Evolutionary conservation across 2,113 vertebrate genomes (phyloP).

Genomic region (Mungos mungo): DNA sequence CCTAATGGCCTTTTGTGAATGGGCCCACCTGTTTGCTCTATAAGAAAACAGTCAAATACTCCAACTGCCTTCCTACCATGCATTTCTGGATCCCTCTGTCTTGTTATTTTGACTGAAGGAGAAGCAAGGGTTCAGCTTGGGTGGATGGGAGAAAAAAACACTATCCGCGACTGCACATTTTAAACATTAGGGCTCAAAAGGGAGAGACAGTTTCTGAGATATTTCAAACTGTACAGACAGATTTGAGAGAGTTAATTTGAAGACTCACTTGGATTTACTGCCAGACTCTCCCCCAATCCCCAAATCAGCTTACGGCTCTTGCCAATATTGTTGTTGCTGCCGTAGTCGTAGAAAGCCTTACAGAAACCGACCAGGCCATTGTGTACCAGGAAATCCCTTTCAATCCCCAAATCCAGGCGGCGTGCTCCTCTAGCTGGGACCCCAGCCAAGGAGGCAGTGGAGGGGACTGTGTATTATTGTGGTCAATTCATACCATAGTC

Average conservation of each 20-base stretch:
- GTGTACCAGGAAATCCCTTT: conserved; percentile 71
- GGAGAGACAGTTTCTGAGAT: background rate
- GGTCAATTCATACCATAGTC: background rate
- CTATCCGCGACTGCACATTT: background rate
- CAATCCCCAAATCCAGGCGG: conserved; percentile 38
- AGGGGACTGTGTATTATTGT: background rate
- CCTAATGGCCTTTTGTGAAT: background rate
- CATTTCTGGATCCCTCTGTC: background rate
- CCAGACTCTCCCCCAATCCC: conserved; percentile 72
- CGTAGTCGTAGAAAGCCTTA: conserved; percentile 72
- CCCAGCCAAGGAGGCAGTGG: conserved; percentile 10
- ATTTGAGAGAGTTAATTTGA: conserved; percentile 60
- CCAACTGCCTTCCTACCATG: background rate
- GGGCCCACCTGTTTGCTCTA: background rate
- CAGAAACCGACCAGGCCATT: conserved; percentile 50
- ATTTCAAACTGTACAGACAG: conserved; percentile 39
- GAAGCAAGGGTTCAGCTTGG: background rate
- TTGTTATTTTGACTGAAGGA: conserved; percentile 13
- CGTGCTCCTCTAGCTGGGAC: background rate
- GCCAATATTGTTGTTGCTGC: conserved; percentile 30
- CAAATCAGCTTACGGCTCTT: conserved; percentile 69
- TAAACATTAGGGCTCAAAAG: background rate
- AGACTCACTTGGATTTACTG: conserved; percentile 79
- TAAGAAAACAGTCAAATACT: background rate
- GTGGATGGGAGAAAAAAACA: conserved; percentile 14